These are phyloP conservation scores for Drosophila rhopaloa DNA, from an alignment of 1,140 invertebrate genomes.

Conservation along the genomic window DNA sequence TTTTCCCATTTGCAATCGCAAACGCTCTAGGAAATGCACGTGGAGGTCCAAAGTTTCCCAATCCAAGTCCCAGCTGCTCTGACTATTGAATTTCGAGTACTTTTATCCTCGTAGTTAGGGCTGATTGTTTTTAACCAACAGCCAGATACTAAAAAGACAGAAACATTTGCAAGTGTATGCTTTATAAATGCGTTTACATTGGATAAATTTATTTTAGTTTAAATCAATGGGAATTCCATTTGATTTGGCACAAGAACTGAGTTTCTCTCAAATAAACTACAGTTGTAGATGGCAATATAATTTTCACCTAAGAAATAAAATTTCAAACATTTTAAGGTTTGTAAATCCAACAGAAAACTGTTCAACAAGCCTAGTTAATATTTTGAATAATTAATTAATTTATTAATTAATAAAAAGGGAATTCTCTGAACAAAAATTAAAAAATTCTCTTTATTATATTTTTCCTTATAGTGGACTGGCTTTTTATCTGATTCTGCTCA, in stretches of 20 bases:
- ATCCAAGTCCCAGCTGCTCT: slow-evolving; percentile 21
- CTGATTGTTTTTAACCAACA: slow-evolving; percentile 28
- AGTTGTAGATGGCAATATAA: neutral
- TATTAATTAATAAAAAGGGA: no score
- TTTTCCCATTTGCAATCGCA: slow-evolving; percentile 57
- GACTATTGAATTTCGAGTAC: slow-evolving; percentile 13
- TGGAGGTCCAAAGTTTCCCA: slow-evolving; percentile 5
- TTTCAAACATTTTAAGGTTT: neutral
- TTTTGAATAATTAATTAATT: no score
- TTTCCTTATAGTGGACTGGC: no score
- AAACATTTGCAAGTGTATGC: slow-evolving; percentile 15
- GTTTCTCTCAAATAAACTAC: neutral
- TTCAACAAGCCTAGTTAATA: no score
- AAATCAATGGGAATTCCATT: slow-evolving; percentile 15
- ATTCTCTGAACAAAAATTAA: no score
- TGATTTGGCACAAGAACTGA: neutral
- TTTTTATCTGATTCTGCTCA: neutral
- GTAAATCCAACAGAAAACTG: neutral
- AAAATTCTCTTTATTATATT: no score
- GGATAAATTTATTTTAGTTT: slow-evolving; percentile 10
- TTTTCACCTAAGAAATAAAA: neutral
- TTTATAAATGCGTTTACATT: slow-evolving; percentile 37
- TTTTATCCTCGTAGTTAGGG: slow-evolving; percentile 9
- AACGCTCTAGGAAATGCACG: slow-evolving; percentile 28
- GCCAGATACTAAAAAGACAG: neutral